A percentile compares a stretch with the other conserved stretches of the same genome.
Conservation (phyloP, 2,113 vertebrate species). For the Lepisosteus oculatus region DNA sequence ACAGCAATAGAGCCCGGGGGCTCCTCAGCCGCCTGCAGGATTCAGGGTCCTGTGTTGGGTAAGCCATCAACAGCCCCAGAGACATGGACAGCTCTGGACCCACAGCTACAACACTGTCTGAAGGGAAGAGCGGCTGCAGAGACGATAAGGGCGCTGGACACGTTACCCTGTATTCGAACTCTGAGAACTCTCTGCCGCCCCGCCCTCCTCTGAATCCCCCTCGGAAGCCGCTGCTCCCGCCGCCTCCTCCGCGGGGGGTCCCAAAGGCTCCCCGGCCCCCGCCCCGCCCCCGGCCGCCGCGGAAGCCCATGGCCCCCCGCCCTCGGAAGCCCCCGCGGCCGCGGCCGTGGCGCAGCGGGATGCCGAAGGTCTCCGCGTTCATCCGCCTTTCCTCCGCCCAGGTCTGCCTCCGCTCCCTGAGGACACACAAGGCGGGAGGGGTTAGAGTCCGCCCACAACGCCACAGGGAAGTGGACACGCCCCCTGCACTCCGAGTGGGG, state of each 20-base stretch:
- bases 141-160: neutral
- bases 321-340: constrained; percentile 85
- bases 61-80: too few relatives aligned
- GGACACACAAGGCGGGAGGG: too few relatives aligned
- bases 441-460: too few relatives aligned
- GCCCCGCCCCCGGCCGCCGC: constrained; percentile 78
- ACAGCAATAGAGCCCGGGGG: too few relatives aligned
- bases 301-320: constrained; percentile 80
- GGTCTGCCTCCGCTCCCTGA: constrained; percentile 87
- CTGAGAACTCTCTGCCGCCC: constrained; percentile 87
- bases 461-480: too few relatives aligned
- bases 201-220: constrained; percentile 83
- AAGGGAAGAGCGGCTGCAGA: too few relatives aligned
- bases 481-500: too few relatives aligned
- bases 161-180: constrained; percentile 92
- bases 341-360: constrained; percentile 83
- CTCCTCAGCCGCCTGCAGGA: too few relatives aligned
- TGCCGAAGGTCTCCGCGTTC: constrained; percentile 94
- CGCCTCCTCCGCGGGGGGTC: constrained; percentile 71
- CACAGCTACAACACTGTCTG: too few relatives aligned
- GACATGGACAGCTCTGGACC: too few relatives aligned
- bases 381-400: constrained; percentile 94
- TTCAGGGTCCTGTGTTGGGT: too few relatives aligned
- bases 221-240: constrained; percentile 75
- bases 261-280: constrained; percentile 74